Conservation (phyloP, 2,888 invertebrate genomes). For the Pediacus dermestoides region DNA sequence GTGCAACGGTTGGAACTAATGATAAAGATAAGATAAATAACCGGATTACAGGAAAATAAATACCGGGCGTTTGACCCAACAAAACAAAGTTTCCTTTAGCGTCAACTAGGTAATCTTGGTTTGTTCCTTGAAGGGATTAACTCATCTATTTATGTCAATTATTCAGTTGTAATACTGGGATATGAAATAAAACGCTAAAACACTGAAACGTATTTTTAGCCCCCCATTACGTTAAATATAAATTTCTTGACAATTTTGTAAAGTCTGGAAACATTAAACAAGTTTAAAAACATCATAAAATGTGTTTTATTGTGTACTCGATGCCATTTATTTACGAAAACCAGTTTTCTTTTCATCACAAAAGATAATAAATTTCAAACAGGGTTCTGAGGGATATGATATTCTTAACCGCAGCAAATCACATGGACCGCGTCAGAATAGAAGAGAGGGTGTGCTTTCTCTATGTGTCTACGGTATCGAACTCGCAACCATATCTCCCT, state of each 20-base stretch:
- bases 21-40: too few species aligned
- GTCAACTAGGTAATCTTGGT: too few species aligned
- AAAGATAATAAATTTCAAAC: constrained; percentile 37
- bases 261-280: constrained; percentile 3
- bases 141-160: too few species aligned
- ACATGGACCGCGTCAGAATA: constrained; percentile 17
- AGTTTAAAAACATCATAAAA: constrained; percentile 10
- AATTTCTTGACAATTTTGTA: neutral
- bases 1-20: too few species aligned
- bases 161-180: too few species aligned
- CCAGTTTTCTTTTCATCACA: constrained; percentile 38
- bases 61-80: too few species aligned
- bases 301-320: constrained; percentile 32
- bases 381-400: constrained; percentile 23
- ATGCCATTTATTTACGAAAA: constrained; percentile 35
- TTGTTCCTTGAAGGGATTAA: too few species aligned
- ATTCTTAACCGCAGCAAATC: constrained; percentile 20
- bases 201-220: too few species aligned
- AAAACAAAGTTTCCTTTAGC: too few species aligned
- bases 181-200: too few species aligned
- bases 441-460: constrained; percentile 20
- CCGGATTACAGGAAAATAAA: too few species aligned
- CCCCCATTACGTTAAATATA: too few species aligned
- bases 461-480: constrained; percentile 24
- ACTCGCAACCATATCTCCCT: constrained; percentile 23